Evolutionary conservation across 2,113 vertebrate genomes (phyloP).

Genomic region (Coryphaenoides rupestris): DNA sequence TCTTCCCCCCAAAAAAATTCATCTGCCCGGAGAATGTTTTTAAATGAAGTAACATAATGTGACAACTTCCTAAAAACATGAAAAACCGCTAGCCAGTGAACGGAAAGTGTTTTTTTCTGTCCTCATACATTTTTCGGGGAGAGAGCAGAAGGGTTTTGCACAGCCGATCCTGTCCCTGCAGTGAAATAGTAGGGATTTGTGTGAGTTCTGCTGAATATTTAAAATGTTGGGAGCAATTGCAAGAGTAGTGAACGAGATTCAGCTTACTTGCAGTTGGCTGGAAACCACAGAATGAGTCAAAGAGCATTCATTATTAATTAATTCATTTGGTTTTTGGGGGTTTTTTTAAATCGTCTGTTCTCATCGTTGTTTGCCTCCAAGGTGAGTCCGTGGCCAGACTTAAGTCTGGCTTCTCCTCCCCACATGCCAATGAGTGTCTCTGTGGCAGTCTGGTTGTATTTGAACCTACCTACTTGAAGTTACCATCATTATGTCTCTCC

Average conservation of each 20-base stretch:
- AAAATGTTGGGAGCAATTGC: conserved; percentile 62
- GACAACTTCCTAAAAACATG: conserved; percentile 53
- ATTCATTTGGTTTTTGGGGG: conserved; percentile 4
- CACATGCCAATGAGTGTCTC: neutral
- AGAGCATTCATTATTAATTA: neutral
- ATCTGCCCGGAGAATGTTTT: conserved; percentile 25
- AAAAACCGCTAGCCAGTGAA: conserved; percentile 46
- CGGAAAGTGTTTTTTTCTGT: conserved; percentile 39
- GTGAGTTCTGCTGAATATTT: conserved; percentile 67
- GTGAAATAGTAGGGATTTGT: conserved; percentile 48
- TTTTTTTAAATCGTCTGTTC: neutral
- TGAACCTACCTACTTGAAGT: neutral
- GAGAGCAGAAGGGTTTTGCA: conserved; percentile 49
- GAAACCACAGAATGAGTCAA: conserved; percentile 39
- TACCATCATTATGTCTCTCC: neutral
- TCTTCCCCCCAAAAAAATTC: neutral
- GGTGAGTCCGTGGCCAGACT: neutral
- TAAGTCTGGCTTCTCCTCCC: no score
- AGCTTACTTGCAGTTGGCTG: conserved; percentile 38
- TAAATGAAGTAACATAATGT: conserved; percentile 35
- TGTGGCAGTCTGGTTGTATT: neutral
- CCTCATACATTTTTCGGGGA: conserved; percentile 46
- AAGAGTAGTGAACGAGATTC: conserved; percentile 57
- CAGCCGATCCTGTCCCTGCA: conserved; percentile 48
- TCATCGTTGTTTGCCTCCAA: neutral